Evolutionary conservation across 2,113 vertebrate genomes (phyloP).

Genomic region (Corythaeola cristata): DNA sequence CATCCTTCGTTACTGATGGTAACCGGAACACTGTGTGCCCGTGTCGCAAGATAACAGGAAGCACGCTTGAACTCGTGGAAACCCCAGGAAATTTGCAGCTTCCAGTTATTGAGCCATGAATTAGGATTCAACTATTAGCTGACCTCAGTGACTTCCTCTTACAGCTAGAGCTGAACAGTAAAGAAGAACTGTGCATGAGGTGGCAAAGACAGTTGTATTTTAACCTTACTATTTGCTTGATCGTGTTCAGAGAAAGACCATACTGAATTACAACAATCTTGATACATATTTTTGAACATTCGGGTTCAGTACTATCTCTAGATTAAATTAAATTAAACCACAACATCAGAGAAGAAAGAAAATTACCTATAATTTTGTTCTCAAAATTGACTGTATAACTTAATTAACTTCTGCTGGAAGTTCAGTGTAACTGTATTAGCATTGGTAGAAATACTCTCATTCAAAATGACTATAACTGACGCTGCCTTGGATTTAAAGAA

Average conservation of each 20-base stretch:
- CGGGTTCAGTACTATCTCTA: not conserved
- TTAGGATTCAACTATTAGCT: not conserved
- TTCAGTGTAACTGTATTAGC: not conserved
- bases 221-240: not conserved
- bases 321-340: not conserved
- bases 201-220: not conserved
- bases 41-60: not conserved
- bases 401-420: not conserved
- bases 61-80: not conserved
- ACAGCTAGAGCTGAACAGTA: not conserved
- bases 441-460: not conserved
- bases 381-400: not conserved
- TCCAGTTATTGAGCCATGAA: conserved; percentile 1
- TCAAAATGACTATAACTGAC: not conserved
- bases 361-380: not conserved
- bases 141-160: not conserved
- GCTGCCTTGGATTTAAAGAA: not conserved
- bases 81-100: conserved; percentile 2
- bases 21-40: not conserved
- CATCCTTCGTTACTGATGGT: not conserved
- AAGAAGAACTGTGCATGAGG: not conserved
- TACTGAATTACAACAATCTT: not conserved
- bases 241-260: not conserved
- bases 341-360: not conserved
- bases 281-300: not conserved